Conservation (phyloP, 2,113 vertebrate species). For the Nematolebias whitei region DNA sequence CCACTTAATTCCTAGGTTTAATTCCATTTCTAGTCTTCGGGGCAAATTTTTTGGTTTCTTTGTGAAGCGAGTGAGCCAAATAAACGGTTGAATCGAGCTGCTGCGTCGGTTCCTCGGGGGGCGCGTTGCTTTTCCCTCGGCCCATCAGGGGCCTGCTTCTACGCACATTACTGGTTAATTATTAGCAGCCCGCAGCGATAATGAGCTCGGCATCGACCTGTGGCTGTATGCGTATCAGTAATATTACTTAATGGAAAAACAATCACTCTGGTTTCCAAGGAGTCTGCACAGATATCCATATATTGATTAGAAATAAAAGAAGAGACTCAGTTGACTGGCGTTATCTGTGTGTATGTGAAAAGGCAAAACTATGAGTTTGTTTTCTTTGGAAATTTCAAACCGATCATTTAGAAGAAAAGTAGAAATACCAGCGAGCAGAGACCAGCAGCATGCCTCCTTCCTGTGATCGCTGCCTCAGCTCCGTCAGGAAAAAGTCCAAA, state of each 20-base stretch:
- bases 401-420: neutral
- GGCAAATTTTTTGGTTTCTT: slow-evolving; percentile 38
- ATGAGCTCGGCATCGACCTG: slow-evolving; percentile 77
- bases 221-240: slow-evolving; percentile 64
- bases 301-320: slow-evolving; percentile 45
- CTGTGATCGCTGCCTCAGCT: slow-evolving; percentile 19
- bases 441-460: neutral
- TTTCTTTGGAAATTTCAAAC: neutral
- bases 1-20: slow-evolving; percentile 27
- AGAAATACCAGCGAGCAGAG: neutral
- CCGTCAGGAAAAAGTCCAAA: slow-evolving; percentile 21
- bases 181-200: slow-evolving; percentile 67
- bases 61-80: slow-evolving; percentile 49
- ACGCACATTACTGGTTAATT: slow-evolving; percentile 76
- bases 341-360: slow-evolving; percentile 24
- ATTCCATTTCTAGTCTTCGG: slow-evolving; percentile 30
- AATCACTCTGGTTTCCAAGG: slow-evolving; percentile 56
- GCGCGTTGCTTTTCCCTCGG: slow-evolving; percentile 22
- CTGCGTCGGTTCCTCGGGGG: slow-evolving; percentile 55
- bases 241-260: slow-evolving; percentile 78
- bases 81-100: slow-evolving; percentile 38
- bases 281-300: slow-evolving; percentile 46
- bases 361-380: neutral
- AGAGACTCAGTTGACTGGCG: too few relatives aligned
- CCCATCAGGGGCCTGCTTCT: slow-evolving; percentile 53